Percentiles rank a stretch among this genome's conserved stretches.
phyloP scores from a whole-genome alignment of 2,888 invertebrate species.

The Rhaphigaster nebulosa region DNA sequence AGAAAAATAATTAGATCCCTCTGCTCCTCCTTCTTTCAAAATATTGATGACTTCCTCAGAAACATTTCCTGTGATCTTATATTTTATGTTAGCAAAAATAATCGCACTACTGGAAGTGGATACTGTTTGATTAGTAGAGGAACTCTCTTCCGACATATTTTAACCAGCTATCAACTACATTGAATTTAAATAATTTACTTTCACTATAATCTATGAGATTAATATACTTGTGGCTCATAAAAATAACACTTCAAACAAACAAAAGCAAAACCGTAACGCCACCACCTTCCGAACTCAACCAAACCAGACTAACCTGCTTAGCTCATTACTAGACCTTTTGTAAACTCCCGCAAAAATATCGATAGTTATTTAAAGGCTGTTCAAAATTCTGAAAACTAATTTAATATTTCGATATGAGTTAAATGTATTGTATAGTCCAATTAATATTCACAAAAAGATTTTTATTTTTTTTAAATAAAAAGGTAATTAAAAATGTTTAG shows the following conservation, averaged over 20 bases:
- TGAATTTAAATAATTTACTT: background rate
- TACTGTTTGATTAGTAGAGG: conserved; percentile 5
- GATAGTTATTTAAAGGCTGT: background rate
- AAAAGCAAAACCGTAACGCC: background rate
- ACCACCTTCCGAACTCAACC: background rate
- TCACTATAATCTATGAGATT: conserved; percentile 3
- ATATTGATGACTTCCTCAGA: conserved; percentile 73
- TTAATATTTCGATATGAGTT: background rate
- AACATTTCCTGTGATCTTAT: conserved; percentile 65
- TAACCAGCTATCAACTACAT: background rate
- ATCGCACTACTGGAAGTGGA: background rate
- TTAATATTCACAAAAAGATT: background rate
- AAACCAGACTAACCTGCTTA: conserved; percentile 28
- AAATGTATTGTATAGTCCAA: background rate
- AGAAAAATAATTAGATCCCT: conserved; percentile 87
- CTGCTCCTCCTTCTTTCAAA: conserved; percentile 89
- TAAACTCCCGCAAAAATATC: conserved; percentile 57
- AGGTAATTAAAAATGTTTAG: background rate
- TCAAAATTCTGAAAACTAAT: background rate
- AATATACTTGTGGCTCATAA: background rate
- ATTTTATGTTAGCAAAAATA: conserved; percentile 64
- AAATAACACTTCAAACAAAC: conserved; percentile 40
- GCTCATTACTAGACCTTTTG: conserved; percentile 32
- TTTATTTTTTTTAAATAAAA: background rate
- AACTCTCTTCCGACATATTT: conserved; percentile 56